Base-by-base conservation (phyloP, 2,113 vertebrate species). In the Heterotilapia buettikoferi region DNA sequence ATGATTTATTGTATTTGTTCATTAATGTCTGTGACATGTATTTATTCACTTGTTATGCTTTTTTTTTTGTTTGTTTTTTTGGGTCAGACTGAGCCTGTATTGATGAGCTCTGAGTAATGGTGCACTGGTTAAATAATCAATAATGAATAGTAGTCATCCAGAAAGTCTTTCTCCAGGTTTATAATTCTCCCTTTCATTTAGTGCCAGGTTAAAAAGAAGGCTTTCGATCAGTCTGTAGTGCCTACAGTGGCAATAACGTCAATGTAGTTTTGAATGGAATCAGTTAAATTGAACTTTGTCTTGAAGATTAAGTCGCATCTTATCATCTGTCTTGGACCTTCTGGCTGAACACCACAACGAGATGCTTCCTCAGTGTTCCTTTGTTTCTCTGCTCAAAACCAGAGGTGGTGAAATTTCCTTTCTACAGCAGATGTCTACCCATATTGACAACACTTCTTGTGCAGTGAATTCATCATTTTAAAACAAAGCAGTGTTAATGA, bases 31-130 rank as follows among this genome's bases (percentile, higher is more conserved):
- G 82, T 88, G 85, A 90, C 56, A 14, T 90, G 88, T 95, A 94
- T 95, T 95, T 95, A 93, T 95, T 94, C 93, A 90, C 90, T 86
- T 87, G 84, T 88, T 89, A 54, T 31, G 54, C 50, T 84, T 84
- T 66, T 68, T 7, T 26, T 31, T 6, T 5, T 26, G 61, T 93
- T 5, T 9, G 4, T 1, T 13, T 40, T 8, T 40, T 68, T 24
- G 56, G 66, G 93, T 95, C 86, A 90, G 89, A 90, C 85, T 90
- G 91, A 94, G 93, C 92, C 88, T 76, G 86, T 89, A 85, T 89
- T 88, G 78, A 45, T 43, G 47, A 92, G 73, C 85, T 94, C 84
- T 80, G 14, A 84, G 68, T 93, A 68, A 66, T 47, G 45, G 57
- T 86, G 52, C 82, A 88, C 89, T 89, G 89, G 92, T 88, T 86